phyloP scores from a whole-genome alignment of 2,888 invertebrate genomes.

The Machimus atricapillus region DNA sequence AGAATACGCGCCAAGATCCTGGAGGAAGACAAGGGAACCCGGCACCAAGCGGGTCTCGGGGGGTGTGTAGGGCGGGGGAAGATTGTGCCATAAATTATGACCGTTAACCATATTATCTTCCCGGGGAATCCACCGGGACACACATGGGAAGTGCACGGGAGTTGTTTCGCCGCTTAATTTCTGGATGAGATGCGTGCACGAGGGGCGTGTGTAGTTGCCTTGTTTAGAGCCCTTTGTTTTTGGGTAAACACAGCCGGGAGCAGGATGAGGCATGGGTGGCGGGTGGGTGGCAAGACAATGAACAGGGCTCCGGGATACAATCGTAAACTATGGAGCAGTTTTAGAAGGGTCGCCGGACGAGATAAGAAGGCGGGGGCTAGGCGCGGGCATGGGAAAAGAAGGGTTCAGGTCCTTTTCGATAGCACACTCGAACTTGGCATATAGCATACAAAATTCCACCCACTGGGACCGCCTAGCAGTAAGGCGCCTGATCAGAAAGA shows the following conservation, averaged over 20 bases:
- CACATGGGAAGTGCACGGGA: conserved; percentile 40
- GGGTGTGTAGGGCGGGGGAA: not conserved
- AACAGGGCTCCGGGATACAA: not conserved
- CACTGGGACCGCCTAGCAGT: not conserved
- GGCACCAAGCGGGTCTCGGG: not conserved
- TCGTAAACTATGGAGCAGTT: conserved; percentile 20
- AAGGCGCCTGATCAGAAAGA: not conserved
- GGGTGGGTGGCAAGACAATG: not conserved
- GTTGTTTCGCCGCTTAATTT: conserved; percentile 41
- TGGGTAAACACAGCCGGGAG: conserved; percentile 2
- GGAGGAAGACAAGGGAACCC: not conserved
- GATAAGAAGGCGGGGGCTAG: not conserved
- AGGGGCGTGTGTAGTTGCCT: conserved; percentile 27
- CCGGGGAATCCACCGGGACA: conserved; percentile 35
- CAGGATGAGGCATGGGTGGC: not conserved
- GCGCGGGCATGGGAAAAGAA: not conserved
- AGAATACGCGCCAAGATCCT: not conserved
- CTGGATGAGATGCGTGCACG: conserved; percentile 36
- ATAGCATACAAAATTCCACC: conserved; percentile 31
- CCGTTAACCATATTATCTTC: conserved; percentile 44
- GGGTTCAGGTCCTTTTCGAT: conserved; percentile 18
- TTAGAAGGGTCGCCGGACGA: not conserved
- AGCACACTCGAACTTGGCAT: conserved; percentile 10
- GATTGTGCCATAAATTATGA: conserved; percentile 43
- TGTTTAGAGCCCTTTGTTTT: conserved; percentile 27